Conservation (phyloP, 2,113 vertebrate genomes). For the Pelobates fuscus region DNA sequence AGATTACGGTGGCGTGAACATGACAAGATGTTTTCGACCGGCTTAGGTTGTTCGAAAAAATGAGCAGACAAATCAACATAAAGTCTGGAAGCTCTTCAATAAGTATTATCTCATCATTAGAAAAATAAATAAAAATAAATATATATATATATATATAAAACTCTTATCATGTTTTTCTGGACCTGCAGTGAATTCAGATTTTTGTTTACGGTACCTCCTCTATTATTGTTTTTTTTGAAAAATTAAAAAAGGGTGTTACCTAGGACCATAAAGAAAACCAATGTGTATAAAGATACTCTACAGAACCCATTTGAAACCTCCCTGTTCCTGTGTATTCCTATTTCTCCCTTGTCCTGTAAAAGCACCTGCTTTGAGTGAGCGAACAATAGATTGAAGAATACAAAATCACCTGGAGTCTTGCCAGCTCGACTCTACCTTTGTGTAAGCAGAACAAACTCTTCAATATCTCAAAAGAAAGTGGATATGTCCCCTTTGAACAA, state of each 20-base stretch:
- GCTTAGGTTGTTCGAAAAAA: too few species aligned
- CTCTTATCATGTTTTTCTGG: not conserved
- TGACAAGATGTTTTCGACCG: too few species aligned
- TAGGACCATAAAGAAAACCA: constrained; percentile 44
- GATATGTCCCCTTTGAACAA: constrained; percentile 53
- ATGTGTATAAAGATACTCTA: constrained; percentile 43
- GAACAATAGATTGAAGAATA: constrained; percentile 53
- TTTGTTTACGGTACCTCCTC: constrained; percentile 28
- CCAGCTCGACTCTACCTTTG: constrained; percentile 48
- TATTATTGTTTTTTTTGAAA: too few species aligned
- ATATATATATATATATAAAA: too few species aligned
- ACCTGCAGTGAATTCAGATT: constrained; percentile 32
- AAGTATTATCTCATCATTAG: too few species aligned
- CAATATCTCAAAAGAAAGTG: constrained; percentile 56
- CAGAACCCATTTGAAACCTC: constrained; percentile 38
- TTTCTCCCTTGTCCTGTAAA: constrained; percentile 48
- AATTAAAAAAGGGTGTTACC: constrained; percentile 50
- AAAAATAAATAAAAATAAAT: too few species aligned
- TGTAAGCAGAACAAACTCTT: constrained; percentile 55
- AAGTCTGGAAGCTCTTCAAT: too few species aligned
- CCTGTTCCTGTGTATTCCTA: constrained; percentile 30
- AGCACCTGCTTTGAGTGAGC: constrained; percentile 48
- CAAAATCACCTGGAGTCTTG: constrained; percentile 50
- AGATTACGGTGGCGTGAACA: too few species aligned
- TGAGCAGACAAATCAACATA: too few species aligned